Percentiles rank a stretch among this genome's conserved stretches.
phyloP scores from a whole-genome alignment of 2,888 invertebrate genomes.

The Cosmia pyralina region DNA sequence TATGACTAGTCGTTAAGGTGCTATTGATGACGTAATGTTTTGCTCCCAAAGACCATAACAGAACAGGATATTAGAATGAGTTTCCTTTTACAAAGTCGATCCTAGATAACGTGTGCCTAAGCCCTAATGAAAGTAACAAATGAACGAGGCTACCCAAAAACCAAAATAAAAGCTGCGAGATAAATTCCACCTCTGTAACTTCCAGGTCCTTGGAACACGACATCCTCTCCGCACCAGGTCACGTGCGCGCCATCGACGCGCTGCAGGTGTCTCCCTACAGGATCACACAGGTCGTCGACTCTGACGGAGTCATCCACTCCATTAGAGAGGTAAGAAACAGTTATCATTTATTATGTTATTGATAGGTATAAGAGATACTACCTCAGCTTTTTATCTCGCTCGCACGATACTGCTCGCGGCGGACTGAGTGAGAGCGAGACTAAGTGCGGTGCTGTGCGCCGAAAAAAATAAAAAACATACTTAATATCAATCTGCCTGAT shows the following conservation, averaged over 20 bases:
- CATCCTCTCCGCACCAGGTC: constrained; percentile 86
- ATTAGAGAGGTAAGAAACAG: constrained; percentile 90
- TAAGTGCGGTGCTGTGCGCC: too few species aligned
- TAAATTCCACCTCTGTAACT: constrained; percentile 18
- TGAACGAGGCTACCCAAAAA: too few species aligned
- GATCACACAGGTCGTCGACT: constrained; percentile 93
- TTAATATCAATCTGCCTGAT: too few species aligned
- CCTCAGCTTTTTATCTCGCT: too few species aligned
- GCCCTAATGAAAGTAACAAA: not conserved
- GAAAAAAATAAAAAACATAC: too few species aligned
- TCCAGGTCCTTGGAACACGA: constrained; percentile 91
- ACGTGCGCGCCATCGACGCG: constrained; percentile 87
- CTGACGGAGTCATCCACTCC: constrained; percentile 93
- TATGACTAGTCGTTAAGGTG: not conserved
- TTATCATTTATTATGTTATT: not conserved
- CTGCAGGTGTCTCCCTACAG: constrained; percentile 93
- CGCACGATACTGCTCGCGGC: too few species aligned
- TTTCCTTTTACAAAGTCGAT: not conserved
- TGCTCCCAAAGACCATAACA: not conserved
- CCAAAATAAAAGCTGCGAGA: too few species aligned
- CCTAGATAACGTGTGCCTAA: too few species aligned
- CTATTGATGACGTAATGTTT: not conserved
- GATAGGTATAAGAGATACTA: too few species aligned
- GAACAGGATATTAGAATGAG: not conserved
- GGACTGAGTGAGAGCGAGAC: too few species aligned